These are phyloP conservation scores for Papilio protenor DNA, from an alignment of 2,888 invertebrate genomes.

Conservation along the genomic window DNA sequence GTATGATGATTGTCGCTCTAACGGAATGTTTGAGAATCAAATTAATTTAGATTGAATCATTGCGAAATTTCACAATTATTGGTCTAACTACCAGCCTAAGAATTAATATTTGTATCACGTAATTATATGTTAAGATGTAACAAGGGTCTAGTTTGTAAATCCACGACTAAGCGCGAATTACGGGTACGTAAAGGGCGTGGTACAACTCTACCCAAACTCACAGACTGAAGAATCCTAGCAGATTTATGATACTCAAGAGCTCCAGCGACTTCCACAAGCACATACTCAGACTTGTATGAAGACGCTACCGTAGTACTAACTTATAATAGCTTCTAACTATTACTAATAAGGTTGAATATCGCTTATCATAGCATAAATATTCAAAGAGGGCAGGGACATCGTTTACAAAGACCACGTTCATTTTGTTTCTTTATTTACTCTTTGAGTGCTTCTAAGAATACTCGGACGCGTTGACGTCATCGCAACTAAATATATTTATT, in stretches of 20 bases:
- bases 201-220: slow-evolving; percentile 2
- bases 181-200: neutral
- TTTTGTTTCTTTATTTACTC: slow-evolving; percentile 48
- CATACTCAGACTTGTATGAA: slow-evolving; percentile 1
- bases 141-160: neutral
- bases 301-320: neutral
- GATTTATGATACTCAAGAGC: slow-evolving; percentile 10
- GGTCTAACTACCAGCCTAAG: neutral
- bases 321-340: neutral
- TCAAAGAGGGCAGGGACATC: slow-evolving; percentile 46
- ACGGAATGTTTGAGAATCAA: too few species aligned
- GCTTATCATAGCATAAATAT: slow-evolving; percentile 46
- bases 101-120: neutral
- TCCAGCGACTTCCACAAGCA: neutral
- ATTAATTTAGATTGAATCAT: too few species aligned
- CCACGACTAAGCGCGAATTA: neutral
- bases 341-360: slow-evolving; percentile 9
- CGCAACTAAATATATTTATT: slow-evolving; percentile 31
- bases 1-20: too few species aligned
- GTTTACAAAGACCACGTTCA: slow-evolving; percentile 40
- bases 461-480: slow-evolving; percentile 46
- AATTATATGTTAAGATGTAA: neutral
- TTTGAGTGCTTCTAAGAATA: slow-evolving; percentile 44
- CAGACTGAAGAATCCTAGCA: neutral
- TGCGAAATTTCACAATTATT: too few species aligned